Conservation (phyloP, 2,888 invertebrate genomes). For the Alentia gelatinosa region DNA sequence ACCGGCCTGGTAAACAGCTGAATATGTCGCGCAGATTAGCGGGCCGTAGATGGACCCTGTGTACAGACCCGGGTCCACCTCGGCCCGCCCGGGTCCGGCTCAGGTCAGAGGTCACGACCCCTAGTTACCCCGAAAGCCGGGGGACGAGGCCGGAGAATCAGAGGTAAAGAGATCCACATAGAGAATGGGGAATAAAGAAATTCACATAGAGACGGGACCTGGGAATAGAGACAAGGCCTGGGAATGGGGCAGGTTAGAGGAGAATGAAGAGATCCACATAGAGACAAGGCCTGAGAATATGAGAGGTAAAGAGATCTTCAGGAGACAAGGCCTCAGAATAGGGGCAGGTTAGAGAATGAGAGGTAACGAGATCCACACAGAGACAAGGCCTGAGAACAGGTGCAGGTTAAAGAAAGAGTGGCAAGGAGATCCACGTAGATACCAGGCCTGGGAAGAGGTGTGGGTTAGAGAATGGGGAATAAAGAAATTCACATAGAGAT, state of each 20-base stretch:
- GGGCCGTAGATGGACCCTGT: not conserved
- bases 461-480: not conserved
- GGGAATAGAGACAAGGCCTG: not conserved
- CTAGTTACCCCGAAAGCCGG: not conserved
- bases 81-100: not conserved
- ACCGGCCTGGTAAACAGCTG: conserved; percentile 33
- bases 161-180: not conserved
- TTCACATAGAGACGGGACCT: not conserved
- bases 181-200: not conserved
- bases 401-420: not conserved
- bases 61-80: not conserved
- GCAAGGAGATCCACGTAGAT: not conserved
- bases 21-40: conserved; percentile 19
- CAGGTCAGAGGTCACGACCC: conserved; percentile 1
- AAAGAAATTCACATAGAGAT: no score
- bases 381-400: no score
- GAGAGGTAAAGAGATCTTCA: not conserved
- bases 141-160: not conserved
- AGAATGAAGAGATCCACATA: not conserved
- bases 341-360: no score
- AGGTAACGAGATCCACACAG: no score
- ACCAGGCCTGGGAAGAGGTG: not conserved
- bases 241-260: not conserved
- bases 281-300: not conserved
- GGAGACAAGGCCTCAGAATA: no score